Conservation (phyloP, 1,140 invertebrate genomes). For the Antheraea pernyi region DNA sequence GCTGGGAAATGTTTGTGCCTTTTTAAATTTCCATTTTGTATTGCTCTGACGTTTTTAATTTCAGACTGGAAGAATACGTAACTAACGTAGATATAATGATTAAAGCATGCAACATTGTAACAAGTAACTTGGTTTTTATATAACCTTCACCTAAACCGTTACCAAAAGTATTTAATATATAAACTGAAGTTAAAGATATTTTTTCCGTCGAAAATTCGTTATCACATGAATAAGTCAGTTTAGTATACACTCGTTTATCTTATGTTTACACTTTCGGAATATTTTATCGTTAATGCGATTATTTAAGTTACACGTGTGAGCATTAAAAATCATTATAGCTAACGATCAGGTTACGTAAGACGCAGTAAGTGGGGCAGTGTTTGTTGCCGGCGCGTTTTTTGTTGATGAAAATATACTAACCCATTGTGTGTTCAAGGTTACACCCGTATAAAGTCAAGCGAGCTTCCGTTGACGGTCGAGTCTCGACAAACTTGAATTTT, state of each 20-base stretch:
- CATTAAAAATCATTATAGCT: conserved; percentile 15
- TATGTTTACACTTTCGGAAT: conserved; percentile 15
- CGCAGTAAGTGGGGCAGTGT: conserved; percentile 41
- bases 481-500: conserved; percentile 16
- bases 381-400: conserved; percentile 34
- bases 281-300: conserved; percentile 16
- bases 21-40: not conserved
- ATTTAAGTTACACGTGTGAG: conserved; percentile 21
- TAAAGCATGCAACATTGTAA: too few relatives aligned
- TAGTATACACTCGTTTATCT: not conserved
- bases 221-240: not conserved
- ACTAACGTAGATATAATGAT: too few relatives aligned
- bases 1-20: not conserved
- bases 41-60: not conserved
- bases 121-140: too few relatives aligned
- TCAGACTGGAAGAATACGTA: too few relatives aligned
- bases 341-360: conserved; percentile 9
- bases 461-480: conserved; percentile 45
- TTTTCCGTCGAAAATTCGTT: not conserved
- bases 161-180: too few relatives aligned
- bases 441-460: conserved; percentile 62
- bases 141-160: too few relatives aligned
- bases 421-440: conserved; percentile 68
- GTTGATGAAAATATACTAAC: conserved; percentile 60
- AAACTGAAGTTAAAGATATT: too few relatives aligned